Evolutionary conservation across 1,140 invertebrate genomes (phyloP).

Genomic region (Lepidotrigona ventralis): DNA sequence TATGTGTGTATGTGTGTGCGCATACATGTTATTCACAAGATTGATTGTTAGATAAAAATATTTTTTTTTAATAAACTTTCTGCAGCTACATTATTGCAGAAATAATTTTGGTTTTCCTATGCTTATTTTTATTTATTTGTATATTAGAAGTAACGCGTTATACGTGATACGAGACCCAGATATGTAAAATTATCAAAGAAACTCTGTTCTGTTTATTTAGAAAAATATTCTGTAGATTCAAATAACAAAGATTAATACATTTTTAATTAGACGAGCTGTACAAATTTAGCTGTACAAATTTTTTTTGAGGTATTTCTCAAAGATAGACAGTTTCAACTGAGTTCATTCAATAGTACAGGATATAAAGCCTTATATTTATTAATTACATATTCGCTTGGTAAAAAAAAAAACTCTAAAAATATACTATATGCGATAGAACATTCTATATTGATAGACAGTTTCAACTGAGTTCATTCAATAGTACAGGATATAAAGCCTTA

Average conservation of each 20-base stretch:
- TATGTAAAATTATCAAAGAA: conserved; percentile 12
- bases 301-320: background rate
- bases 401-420: conserved; percentile 72
- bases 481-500: conserved; percentile 35
- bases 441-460: conserved; percentile 19
- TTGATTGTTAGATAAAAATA: background rate
- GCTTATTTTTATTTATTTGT: background rate
- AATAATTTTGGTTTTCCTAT: background rate
- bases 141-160: background rate
- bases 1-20: background rate
- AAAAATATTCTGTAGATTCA: conserved; percentile 32
- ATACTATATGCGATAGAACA: too few relatives aligned
- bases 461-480: conserved; percentile 29
- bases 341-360: conserved; percentile 20
- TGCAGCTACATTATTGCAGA: background rate
- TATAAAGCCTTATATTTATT: conserved; percentile 47
- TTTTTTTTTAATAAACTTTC: background rate
- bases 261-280: conserved; percentile 14
- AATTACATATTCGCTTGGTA: conserved; percentile 57
- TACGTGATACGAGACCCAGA: background rate
- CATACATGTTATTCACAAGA: background rate
- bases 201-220: background rate
- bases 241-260: conserved; percentile 13
- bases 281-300: background rate
- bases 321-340: conserved; percentile 22